Evolutionary conservation across 2,113 vertebrate species (phyloP), one percentile per base, ranked within the genome.

Genomic region (Fulmarus glacialis): DNA sequence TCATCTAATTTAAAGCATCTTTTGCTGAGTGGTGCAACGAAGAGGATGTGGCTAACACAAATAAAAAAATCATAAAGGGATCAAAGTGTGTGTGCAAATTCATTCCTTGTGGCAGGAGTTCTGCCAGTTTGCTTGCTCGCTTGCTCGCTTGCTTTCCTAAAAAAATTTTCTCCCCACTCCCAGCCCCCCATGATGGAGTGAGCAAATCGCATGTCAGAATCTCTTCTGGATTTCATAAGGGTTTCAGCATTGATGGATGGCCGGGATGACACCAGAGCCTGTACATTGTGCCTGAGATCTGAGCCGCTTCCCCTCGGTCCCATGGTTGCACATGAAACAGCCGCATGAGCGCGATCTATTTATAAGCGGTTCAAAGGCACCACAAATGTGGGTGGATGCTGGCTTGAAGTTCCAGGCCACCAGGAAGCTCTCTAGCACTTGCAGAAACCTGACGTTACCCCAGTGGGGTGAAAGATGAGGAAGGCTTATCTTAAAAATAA

Each of bases 11-110:
- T 98, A 98, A 99, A 99, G 98, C 99, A 99, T 99, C 98, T 99
- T 99, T 97, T 90, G 97, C 97, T 74, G 97, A 98, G 98, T 97
- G 98, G 96, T 87, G 97, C 94, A 79, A 96, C 96, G 86, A 98
- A 98, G 97, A 99, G 99, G 99, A 99, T 99, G 98, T 99, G 99
- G 99, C 98, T 98, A 97, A 98, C 98, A 96, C 98, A 98, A 99
- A 99, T 98, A 98, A 98, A 99, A 98, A 98, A 98, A 98, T 98
- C 98, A 98, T 97, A 98, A 98, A 98, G 93, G 98, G 99, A 99
- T 99, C 99, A 99, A 99, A 99, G 99, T 68, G 8, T 89, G 79
- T 18, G 92, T 98, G 97, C 97, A 99, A 99, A 99, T 99, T 97
- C 97, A 45, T 99, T 99, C 99, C 99, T 99, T 99, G 99, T 99